These are phyloP conservation scores for Rana temporaria DNA, from an alignment of 2,113 vertebrate species.

Conservation along the genomic window DNA sequence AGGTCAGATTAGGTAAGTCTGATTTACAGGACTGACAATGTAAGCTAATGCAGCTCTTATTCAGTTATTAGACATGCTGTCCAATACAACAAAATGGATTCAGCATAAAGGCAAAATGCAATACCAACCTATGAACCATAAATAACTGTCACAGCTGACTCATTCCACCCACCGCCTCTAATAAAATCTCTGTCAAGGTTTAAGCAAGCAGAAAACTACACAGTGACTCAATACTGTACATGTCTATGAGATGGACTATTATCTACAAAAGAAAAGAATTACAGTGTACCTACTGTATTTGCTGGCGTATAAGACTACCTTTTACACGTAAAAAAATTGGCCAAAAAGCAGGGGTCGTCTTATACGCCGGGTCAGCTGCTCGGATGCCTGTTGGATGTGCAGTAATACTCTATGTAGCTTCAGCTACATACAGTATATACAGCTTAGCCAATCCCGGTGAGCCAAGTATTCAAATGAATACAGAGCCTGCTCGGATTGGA, in stretches of 20 bases:
- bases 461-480: too few relatives aligned
- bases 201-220: neutral
- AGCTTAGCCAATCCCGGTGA: too few relatives aligned
- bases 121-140: neutral
- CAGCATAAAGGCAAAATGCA: neutral
- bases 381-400: too few relatives aligned
- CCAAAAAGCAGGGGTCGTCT: too few relatives aligned
- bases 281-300: too few relatives aligned
- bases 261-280: neutral
- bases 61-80: neutral
- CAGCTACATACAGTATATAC: too few relatives aligned
- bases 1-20: neutral
- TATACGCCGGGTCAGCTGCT: too few relatives aligned
- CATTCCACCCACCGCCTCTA: neutral
- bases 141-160: neutral
- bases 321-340: too few relatives aligned
- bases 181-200: neutral
- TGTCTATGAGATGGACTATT: neutral
- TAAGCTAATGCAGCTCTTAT: neutral
- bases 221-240: neutral
- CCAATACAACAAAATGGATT: neutral
- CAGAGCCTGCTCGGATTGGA: too few relatives aligned
- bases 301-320: too few relatives aligned
- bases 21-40: neutral
- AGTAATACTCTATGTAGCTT: too few relatives aligned